Base-by-base conservation (phyloP, 2,113 vertebrate species). In the Gymnarchus niloticus region DNA sequence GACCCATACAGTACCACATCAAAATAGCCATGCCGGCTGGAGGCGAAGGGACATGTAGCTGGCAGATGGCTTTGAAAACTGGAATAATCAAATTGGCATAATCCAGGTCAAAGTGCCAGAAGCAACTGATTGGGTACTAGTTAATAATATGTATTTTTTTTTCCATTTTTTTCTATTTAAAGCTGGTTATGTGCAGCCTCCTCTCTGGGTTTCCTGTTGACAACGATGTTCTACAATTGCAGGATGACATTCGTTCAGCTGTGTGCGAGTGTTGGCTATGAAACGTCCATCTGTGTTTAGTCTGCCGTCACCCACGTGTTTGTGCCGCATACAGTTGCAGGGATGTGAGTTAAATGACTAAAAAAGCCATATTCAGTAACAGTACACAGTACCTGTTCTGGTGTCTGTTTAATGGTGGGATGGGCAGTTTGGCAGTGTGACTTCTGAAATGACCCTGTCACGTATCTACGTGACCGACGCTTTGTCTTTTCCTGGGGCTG, bases 331-430 rank as follows among this genome's bases (percentile, higher is more conserved):
- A 89, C 89, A 86, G 89, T 85, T 89, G 57, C 88, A 88, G 92
- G 90, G 91, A 92, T 84, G 85, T 85, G 80, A 84, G 89, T 41
- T 84, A 91, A 88, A 86, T 7, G 21, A 73, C 87, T 88, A 90
- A 91, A 83, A 91, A 95, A 95, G 93, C 93, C 94, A 95, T 94
- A 95, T 90, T 91, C 91, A 88, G 88, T 91, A 89, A 87, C 91
- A 90, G 89, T 89, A 88, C 89, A 92, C 89, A 88, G 28, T 82
- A n/a, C 54, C 90, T 88, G 89, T 25, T 44, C 69, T 88, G 87
- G 73, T 88, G 57, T 56, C 59, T 59, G 23, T 85, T 76, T 56
- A 25, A 48, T 23, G 25, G 83, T 17, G 54, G 21, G 14, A 37
- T 69, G 65, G 41, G 23, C 73, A 48, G 73, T 77, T 77, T 49